These are phyloP conservation scores for Bagarius yarrelli DNA, from an alignment of 2,113 vertebrate genomes.

Conservation along the genomic window DNA sequence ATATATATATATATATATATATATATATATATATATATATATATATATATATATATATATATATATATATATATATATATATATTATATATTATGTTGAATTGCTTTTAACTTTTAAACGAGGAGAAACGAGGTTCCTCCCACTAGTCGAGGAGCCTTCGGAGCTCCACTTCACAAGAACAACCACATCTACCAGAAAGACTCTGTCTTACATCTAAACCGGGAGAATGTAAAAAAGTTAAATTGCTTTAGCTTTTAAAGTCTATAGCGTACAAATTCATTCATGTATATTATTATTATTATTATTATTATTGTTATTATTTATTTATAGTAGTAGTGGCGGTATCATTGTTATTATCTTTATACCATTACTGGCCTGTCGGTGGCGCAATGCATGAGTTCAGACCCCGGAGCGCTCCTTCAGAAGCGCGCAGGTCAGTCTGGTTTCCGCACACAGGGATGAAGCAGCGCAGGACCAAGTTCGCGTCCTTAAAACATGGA, in stretches of 20 bases:
- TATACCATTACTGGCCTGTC: background rate
- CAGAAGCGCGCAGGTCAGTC: background rate
- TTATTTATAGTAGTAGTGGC: too few relatives aligned
- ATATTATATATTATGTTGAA: too few relatives aligned
- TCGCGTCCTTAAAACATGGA: background rate
- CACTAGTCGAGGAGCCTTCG: conserved; percentile 18
- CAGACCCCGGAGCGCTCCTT: background rate
- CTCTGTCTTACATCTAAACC: conserved; percentile 71
- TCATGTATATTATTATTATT: too few relatives aligned
- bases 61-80: too few relatives aligned
- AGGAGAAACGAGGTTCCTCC: conserved; percentile 71
- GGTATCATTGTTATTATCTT: too few relatives aligned
- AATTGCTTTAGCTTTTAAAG: too few relatives aligned
- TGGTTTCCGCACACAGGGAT: background rate
- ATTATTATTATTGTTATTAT: too few relatives aligned
- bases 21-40: too few relatives aligned
- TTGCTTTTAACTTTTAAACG: too few relatives aligned
- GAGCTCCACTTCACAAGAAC: conserved; percentile 68
- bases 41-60: too few relatives aligned
- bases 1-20: too few relatives aligned
- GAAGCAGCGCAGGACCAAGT: conserved; percentile 7
- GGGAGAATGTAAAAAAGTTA: conserved; percentile 78
- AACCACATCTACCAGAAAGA: conserved; percentile 74
- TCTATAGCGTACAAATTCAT: too few relatives aligned
- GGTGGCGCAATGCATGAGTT: background rate